Percentiles rank a stretch among this genome's conserved stretches.
These are phyloP conservation scores for Meloidogyne floridensis DNA, from an alignment of 1,140 invertebrate genomes.

Conservation along the genomic window DNA sequence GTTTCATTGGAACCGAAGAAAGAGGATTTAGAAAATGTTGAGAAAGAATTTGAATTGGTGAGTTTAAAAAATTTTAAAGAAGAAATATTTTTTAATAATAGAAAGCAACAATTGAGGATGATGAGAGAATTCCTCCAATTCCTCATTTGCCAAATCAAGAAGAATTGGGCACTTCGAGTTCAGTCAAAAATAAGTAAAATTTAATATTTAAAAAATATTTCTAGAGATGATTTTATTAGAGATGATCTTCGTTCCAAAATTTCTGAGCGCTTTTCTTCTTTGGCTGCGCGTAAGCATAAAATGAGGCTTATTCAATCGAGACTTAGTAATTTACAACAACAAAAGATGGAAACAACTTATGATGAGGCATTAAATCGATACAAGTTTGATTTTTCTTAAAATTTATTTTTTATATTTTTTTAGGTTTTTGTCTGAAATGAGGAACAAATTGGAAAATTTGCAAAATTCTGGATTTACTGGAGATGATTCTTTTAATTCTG, in stretches of 20 bases:
- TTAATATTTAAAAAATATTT: conserved; percentile 20
- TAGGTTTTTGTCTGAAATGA: conserved; percentile 37
- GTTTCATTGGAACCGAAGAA: background rate
- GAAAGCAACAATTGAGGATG: conserved; percentile 3
- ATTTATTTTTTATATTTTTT: conserved; percentile 19
- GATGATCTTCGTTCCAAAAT: conserved; percentile 38
- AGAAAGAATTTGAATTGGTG: background rate
- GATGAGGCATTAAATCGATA: conserved; percentile 31
- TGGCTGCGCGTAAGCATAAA: conserved; percentile 38
- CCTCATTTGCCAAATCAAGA: conserved; percentile 11
- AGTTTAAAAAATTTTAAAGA: background rate
- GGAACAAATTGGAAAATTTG: conserved; percentile 37
- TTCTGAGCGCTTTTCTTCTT: conserved; percentile 42
- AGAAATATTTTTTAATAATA: background rate
- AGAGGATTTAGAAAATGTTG: background rate
- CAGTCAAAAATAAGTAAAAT: conserved; percentile 14
- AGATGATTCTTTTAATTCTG: background rate
- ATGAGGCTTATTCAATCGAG: conserved; percentile 35
- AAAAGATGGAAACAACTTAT: conserved; percentile 40
- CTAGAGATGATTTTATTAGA: conserved; percentile 10
- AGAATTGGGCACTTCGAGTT: conserved; percentile 4
- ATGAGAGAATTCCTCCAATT: conserved; percentile 25
- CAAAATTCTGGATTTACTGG: background rate
- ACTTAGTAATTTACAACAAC: conserved; percentile 28
- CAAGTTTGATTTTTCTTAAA: conserved; percentile 24